Percentiles rank a stretch among this genome's conserved stretches.
Conservation (phyloP, 1,140 invertebrate genomes). For the Sesamia nonagrioides region DNA sequence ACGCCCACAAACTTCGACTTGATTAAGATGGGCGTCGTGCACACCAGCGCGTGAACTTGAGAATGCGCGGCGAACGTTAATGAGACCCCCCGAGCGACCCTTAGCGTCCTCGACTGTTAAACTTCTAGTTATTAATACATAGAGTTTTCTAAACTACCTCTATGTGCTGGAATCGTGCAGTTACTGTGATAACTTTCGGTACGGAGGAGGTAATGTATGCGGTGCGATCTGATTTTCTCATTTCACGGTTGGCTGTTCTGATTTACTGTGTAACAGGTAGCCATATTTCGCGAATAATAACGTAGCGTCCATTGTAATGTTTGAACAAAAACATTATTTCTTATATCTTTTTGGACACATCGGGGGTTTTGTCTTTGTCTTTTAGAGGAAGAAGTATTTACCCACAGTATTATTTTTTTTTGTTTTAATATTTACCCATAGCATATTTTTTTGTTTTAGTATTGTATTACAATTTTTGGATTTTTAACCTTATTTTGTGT, state of each 20-base stretch:
- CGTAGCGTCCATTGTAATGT: constrained; percentile 46
- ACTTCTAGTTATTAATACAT: constrained; percentile 45
- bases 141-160: constrained; percentile 37
- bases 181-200: constrained; percentile 38
- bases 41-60: constrained; percentile 42
- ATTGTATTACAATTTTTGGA: too few relatives aligned
- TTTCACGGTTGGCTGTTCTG: constrained; percentile 50
- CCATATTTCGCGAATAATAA: constrained; percentile 51
- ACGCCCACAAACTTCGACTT: constrained; percentile 53
- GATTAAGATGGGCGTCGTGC: constrained; percentile 52
- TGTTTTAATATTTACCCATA: not conserved
- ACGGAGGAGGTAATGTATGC: constrained; percentile 23
- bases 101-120: not conserved
- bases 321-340: constrained; percentile 44
- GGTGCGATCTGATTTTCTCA: constrained; percentile 43
- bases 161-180: constrained; percentile 14
- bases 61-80: constrained; percentile 36
- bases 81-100: constrained; percentile 14
- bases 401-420: not conserved
- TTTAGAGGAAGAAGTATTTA: not conserved
- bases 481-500: too few relatives aligned
- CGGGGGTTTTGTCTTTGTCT: too few relatives aligned
- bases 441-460: too few relatives aligned
- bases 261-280: constrained; percentile 50
- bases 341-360: constrained; percentile 21